Percentiles rank a stretch among this genome's conserved stretches.
phyloP scores from a whole-genome alignment of 1,140 invertebrate species.

The Lepidotrigona ventralis region DNA sequence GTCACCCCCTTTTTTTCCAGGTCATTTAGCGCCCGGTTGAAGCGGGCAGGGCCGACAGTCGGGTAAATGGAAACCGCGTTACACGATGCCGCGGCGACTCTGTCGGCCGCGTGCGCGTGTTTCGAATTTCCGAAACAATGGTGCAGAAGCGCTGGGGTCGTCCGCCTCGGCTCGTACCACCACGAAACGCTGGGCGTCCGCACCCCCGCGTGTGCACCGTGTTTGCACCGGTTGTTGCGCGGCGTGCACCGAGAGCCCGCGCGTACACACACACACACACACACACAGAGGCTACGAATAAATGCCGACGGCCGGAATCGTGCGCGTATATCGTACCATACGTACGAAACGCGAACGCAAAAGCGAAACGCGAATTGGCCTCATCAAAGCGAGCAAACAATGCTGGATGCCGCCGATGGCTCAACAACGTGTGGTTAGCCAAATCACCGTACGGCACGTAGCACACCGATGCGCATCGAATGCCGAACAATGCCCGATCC shows the following conservation, averaged over 20 bases:
- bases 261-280: no score
- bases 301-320: slow-evolving; percentile 22
- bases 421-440: slow-evolving; percentile 80
- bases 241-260: no score
- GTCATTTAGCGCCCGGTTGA: slow-evolving; percentile 17
- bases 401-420: slow-evolving; percentile 76
- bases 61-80: slow-evolving; percentile 32
- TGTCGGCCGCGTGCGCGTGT: not conserved
- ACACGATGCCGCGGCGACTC: slow-evolving; percentile 13
- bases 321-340: slow-evolving; percentile 50
- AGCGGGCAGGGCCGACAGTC: not conserved
- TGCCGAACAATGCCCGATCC: slow-evolving; percentile 60
- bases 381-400: slow-evolving; percentile 81
- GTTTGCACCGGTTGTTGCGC: not conserved
- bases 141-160: not conserved
- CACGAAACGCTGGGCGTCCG: not conserved
- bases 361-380: slow-evolving; percentile 78
- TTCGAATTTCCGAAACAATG: not conserved
- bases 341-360: slow-evolving; percentile 63
- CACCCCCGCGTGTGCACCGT: not conserved
- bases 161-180: not conserved
- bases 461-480: slow-evolving; percentile 66
- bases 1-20: slow-evolving; percentile 16
- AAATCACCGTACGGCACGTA: slow-evolving; percentile 76
- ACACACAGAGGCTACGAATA: slow-evolving; percentile 20